Base-by-base conservation (phyloP, 2,113 vertebrate genomes). In the Onychostoma macrolepis region DNA sequence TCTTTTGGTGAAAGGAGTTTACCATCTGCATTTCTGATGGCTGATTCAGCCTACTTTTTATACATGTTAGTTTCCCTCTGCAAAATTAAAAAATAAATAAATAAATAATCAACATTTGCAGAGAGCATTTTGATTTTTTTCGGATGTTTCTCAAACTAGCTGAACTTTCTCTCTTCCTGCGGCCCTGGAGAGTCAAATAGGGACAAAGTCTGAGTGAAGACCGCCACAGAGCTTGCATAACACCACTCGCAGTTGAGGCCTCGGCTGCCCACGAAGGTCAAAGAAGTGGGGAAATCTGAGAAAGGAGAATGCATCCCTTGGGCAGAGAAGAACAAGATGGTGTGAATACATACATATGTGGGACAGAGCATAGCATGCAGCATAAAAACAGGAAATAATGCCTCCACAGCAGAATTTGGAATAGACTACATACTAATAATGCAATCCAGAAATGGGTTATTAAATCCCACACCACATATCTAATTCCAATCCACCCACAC, bases 391-490 rank as follows among this genome's bases (percentile, higher is more conserved):
- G 58, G 7, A 81, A 81, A 28, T 65, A 81, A 28, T 28, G 24
- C 79, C 13, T 26, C 79, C 15, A 12, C 21, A 63, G 33, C 56
- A 69, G 15, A 48, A 63, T 15, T 41, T 41, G 36, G n/a, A 63
- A 21, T 80, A 24, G 12, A 81, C 56, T 41, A 24, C 10, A 83
- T 83, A 21, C 36, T 65, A 65, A 65, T 81, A 65, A 43, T 43
- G n/a, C 41, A 81, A 50, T 43, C 61, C 63, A 48, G 38, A 83
- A 83, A 83, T 69, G 43, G 41, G 80, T 83, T 69, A 83, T 83
- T 50, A 83, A 83, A 83, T 83, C 63, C 63, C 63, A 83, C 41
- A 83, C 26, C 41, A 50, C 41, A 13, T 28, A 43, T 24, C 53
- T 80, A 80, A 63, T 80, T 61, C 56, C 50, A 48, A 45, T 71